Conservation (phyloP, 2,797 vertebrate genomes). For the Cryptoprocta ferox region DNA sequence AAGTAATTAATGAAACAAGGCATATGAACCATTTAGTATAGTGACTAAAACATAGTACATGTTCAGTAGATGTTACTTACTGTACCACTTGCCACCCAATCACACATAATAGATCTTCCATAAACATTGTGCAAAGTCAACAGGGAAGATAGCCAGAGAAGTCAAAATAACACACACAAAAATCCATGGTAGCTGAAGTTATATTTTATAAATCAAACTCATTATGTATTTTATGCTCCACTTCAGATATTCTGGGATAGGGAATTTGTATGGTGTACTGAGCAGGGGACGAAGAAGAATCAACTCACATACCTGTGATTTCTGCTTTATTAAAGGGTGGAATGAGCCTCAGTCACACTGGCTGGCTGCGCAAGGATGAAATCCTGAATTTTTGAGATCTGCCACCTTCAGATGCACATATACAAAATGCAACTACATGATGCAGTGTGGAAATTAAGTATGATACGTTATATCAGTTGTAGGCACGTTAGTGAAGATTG, state of each 20-base stretch:
- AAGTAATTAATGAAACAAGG: neutral
- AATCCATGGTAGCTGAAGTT: neutral
- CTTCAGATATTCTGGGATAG: neutral
- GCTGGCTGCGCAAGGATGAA: neutral
- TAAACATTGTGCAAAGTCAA: constrained; percentile 36
- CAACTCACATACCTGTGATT: rapidly evolving
- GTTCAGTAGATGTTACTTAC: neutral
- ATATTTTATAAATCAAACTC: neutral
- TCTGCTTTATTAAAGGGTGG: neutral
- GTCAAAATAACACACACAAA: neutral
- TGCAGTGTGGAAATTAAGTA: constrained; percentile 71
- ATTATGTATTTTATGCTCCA: neutral
- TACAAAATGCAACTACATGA: constrained; percentile 51
- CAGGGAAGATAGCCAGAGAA: neutral
- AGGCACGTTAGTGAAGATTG: constrained; percentile 63
- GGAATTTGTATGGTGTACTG: neutral
- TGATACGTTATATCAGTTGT: constrained; percentile 55
- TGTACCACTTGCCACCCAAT: neutral
- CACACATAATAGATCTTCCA: neutral
- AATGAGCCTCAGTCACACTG: neutral
- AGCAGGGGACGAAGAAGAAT: neutral
- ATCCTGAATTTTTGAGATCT: constrained; percentile 31
- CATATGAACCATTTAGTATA: neutral
- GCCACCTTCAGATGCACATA: constrained; percentile 62
- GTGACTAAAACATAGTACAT: neutral